Evolutionary conservation across 1,140 invertebrate species (phyloP).

Genomic region (Pomacea maculata): DNA sequence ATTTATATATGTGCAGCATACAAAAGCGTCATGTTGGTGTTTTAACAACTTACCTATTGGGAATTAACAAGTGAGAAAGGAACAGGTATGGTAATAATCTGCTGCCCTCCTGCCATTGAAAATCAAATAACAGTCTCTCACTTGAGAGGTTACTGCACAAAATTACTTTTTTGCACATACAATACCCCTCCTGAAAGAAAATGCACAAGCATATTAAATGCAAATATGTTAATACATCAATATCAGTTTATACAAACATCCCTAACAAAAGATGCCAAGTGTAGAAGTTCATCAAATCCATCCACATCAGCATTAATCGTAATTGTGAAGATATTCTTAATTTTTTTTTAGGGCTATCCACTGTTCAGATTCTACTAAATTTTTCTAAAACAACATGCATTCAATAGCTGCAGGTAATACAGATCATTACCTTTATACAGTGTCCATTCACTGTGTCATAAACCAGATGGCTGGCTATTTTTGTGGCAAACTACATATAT

Average conservation of each 20-base stretch:
- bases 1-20: too few species aligned
- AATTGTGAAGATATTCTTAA: too few species aligned
- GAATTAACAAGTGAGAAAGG: slow-evolving; percentile 44
- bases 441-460: slow-evolving; percentile 78
- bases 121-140: background rate
- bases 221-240: too few species aligned
- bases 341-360: too few species aligned
- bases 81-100: slow-evolving; percentile 56
- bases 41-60: slow-evolving; percentile 34
- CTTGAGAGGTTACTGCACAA: too few species aligned
- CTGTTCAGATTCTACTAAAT: background rate
- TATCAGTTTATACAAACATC: too few species aligned
- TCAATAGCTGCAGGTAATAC: slow-evolving; percentile 55
- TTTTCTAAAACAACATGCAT: background rate
- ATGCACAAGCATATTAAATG: too few species aligned
- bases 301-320: too few species aligned
- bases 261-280: too few species aligned
- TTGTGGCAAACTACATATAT: background rate
- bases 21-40: background rate
- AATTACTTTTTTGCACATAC: too few species aligned
- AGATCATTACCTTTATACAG: slow-evolving; percentile 75
- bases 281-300: too few species aligned
- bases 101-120: slow-evolving; percentile 35
- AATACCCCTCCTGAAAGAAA: too few species aligned
- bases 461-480: slow-evolving; percentile 74